Evolutionary conservation across 2,113 vertebrate genomes (phyloP).

Genomic region (Carassius auratus): DNA sequence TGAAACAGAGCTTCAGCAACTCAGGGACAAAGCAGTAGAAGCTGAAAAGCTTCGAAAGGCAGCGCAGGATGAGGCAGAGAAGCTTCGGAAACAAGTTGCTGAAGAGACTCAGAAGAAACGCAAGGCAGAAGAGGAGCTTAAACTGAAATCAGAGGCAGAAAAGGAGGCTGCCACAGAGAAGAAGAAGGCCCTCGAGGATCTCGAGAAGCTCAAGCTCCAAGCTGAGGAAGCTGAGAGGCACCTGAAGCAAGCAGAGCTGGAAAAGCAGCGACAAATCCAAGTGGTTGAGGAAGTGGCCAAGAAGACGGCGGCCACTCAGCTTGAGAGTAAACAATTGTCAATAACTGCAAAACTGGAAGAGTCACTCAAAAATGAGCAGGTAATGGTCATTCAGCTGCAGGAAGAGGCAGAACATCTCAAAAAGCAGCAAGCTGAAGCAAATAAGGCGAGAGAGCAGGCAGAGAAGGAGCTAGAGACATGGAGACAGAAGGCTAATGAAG

Average conservation of each 20-base stretch:
- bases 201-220: slow-evolving; percentile 86
- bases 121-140: slow-evolving; percentile 89
- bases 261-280: slow-evolving; percentile 87
- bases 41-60: slow-evolving; percentile 84
- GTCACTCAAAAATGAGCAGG: slow-evolving; percentile 88
- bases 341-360: slow-evolving; percentile 85
- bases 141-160: slow-evolving; percentile 86
- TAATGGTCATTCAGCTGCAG: slow-evolving; percentile 84
- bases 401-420: slow-evolving; percentile 85
- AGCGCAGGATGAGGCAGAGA: slow-evolving; percentile 91
- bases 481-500: slow-evolving; percentile 95
- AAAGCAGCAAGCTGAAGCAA: slow-evolving; percentile 84
- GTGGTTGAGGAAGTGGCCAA: slow-evolving; percentile 86
- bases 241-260: slow-evolving; percentile 87
- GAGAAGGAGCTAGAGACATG: slow-evolving; percentile 92
- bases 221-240: slow-evolving; percentile 89
- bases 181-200: slow-evolving; percentile 84
- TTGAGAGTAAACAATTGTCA: slow-evolving; percentile 83
- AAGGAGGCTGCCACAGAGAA: slow-evolving; percentile 89
- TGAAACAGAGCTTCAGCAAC: slow-evolving; percentile 81
- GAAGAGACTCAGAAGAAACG: slow-evolving; percentile 93
- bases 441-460: slow-evolving; percentile 82
- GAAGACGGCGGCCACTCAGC: slow-evolving; percentile 78
- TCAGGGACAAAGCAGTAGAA: slow-evolving; percentile 80
- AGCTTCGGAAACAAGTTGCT: slow-evolving; percentile 86